These are phyloP conservation scores for Brachyalestes nurse DNA, from an alignment of 2,797 vertebrate species.

Conservation along the genomic window DNA sequence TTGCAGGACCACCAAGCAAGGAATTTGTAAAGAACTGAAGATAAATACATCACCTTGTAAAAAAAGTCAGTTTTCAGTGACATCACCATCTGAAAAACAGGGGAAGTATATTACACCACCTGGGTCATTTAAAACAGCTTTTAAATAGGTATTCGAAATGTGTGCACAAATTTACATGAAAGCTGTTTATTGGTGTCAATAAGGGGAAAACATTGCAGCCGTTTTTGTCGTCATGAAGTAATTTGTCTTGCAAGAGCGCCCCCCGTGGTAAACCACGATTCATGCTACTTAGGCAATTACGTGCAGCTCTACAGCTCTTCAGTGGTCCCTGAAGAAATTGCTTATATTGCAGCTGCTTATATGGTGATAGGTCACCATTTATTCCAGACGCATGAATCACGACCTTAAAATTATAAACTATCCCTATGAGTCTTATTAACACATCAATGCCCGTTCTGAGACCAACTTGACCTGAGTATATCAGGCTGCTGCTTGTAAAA, in stretches of 20 bases:
- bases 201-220: slow-evolving; percentile 19
- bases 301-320: no score
- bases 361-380: not conserved
- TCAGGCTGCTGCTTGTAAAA: not conserved
- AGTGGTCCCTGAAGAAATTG: no score
- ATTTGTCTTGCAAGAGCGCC: slow-evolving; percentile 74
- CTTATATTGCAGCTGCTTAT: no score
- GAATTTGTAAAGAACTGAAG: not conserved
- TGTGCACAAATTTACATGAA: slow-evolving; percentile 16
- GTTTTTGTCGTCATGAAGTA: slow-evolving; percentile 2
- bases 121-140: not conserved
- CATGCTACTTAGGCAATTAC: not conserved
- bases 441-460: not conserved
- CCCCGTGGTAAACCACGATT: slow-evolving; percentile 62
- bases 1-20: not conserved
- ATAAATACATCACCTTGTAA: not conserved
- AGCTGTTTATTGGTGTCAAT: not conserved
- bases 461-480: not conserved
- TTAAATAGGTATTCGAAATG: slow-evolving; percentile 30
- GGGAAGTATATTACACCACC: not conserved
- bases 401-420: not conserved
- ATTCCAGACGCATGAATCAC: not conserved
- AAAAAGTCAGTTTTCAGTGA: not conserved
- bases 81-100: not conserved
- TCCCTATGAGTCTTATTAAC: not conserved